Base-by-base conservation (phyloP, 2,113 vertebrate genomes). In the Onychostoma macrolepis region DNA sequence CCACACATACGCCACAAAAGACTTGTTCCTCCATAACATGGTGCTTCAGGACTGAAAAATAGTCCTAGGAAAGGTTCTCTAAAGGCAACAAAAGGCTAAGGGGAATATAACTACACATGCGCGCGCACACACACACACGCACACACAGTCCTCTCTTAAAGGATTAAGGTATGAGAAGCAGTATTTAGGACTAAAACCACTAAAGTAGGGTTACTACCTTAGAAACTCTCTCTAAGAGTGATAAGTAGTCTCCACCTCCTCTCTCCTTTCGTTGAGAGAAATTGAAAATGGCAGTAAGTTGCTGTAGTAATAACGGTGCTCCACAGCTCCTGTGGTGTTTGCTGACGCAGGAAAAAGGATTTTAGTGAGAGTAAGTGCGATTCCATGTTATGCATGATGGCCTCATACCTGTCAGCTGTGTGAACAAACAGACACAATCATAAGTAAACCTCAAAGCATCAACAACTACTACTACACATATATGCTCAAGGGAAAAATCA, bases 31-130 rank as follows among this genome's bases (percentile, higher is more conserved):
- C 77, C 58, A 89, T 79, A 84, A 89, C 82, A 83, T 86, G 88
- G 87, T 86, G 85, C 89, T 91, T 91, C 89, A 81, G 38, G 69
- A 36, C 88, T 91, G 79, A 89, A 84, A 88, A 89, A 89, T 83
- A 89, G 85, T 72, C 75, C 78, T 19, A 69, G 84, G 10, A 82
- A 84, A 85, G 80, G 86, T 87, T 88, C 86, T 86, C 84, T 78
- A 80, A 88, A 80, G 79, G 76, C 79, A 88, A 80, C 82, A 90
- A 71, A 87, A 79, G 83, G 69, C 84, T 78, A 86, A 87, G 84
- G 84, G 74, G 83, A 69, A 61, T 74, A 48, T 53, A 87, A 56
- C 80, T 84, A 45, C 85, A 75, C 76, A 26, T 85, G 85, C 28
- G 33, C 7, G 9, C 58, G 83, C 72, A 76, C 30, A 82, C 61